phyloP scores from a whole-genome alignment of 1,140 invertebrate species.

The Magallana gigas region DNA sequence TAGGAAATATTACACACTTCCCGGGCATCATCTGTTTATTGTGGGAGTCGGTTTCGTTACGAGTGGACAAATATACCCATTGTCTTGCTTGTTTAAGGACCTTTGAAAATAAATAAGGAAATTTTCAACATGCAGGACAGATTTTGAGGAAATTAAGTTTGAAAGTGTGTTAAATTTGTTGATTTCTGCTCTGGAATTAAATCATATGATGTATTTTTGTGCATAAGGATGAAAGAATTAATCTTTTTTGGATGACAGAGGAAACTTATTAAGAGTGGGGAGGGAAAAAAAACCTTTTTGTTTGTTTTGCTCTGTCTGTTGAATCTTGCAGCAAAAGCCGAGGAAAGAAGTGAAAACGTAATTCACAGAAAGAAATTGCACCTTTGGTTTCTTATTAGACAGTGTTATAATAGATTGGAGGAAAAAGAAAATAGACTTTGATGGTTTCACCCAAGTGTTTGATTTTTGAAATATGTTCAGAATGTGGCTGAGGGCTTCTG shows the following conservation, averaged over 20 bases:
- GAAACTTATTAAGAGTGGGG: too few relatives aligned
- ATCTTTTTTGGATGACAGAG: too few relatives aligned
- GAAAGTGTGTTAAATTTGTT: too few relatives aligned
- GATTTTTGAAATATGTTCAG: conserved; percentile 32
- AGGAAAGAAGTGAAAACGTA: not conserved
- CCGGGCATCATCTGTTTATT: not conserved
- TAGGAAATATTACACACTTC: conserved; percentile 22
- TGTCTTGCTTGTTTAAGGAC: not conserved
- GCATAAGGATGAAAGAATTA: too few relatives aligned
- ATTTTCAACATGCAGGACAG: not conserved
- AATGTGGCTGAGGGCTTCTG: conserved; percentile 21
- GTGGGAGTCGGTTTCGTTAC: not conserved
- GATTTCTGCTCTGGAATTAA: too few relatives aligned
- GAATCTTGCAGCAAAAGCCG: not conserved
- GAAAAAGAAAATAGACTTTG: conserved; percentile 22
- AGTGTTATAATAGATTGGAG: conserved; percentile 26
- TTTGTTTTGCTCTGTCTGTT: conserved; percentile 13
- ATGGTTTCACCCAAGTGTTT: conserved; percentile 15
- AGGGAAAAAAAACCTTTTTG: not conserved
- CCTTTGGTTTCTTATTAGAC: conserved; percentile 10
- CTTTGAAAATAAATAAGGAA: conserved; percentile 10
- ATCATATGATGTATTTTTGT: too few relatives aligned
- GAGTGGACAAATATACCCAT: not conserved
- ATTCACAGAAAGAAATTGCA: not conserved
- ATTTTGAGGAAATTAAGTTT: too few relatives aligned